A percentile compares a stretch with the other conserved stretches of the same genome.
Evolutionary conservation across 1,140 invertebrate genomes (phyloP).

Genomic region (Berghia stephanieae): DNA sequence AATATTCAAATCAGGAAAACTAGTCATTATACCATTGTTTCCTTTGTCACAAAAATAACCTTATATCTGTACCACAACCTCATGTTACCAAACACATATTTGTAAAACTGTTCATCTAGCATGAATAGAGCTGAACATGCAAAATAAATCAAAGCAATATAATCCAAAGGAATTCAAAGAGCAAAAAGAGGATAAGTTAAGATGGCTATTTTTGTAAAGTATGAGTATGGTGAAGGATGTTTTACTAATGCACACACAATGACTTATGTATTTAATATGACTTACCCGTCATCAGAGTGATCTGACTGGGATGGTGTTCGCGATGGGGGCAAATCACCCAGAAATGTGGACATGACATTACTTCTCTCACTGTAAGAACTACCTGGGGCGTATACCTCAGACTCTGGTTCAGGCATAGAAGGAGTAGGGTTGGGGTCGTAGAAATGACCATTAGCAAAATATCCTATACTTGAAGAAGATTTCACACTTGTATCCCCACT

Average conservation of each 20-base stretch:
- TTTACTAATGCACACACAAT: background rate
- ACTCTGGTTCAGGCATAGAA: conserved; percentile 41
- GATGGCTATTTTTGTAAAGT: background rate
- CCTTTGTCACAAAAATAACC: too few relatives aligned
- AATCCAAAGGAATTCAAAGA: too few relatives aligned
- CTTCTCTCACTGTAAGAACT: conserved; percentile 61
- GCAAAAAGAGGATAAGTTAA: too few relatives aligned
- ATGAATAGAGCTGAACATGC: too few relatives aligned
- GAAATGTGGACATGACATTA: conserved; percentile 57
- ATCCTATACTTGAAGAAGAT: conserved; percentile 37
- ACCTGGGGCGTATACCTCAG: conserved; percentile 57
- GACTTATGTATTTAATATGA: background rate
- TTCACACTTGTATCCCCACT: too few relatives aligned
- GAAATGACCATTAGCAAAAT: conserved; percentile 57
- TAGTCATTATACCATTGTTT: too few relatives aligned
- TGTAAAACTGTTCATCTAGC: too few relatives aligned
- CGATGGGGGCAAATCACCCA: conserved; percentile 43
- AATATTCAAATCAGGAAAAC: too few relatives aligned
- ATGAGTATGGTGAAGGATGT: background rate
- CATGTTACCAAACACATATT: too few relatives aligned
- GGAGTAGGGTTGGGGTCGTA: conserved; percentile 56
- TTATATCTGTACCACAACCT: too few relatives aligned
- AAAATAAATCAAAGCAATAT: too few relatives aligned
- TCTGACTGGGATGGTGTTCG: conserved; percentile 40
- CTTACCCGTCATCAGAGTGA: conserved; percentile 38